A percentile compares a stretch with the other conserved stretches of the same genome.
phyloP scores from a whole-genome alignment of 2,113 vertebrate species.

The Gambusia affinis region DNA sequence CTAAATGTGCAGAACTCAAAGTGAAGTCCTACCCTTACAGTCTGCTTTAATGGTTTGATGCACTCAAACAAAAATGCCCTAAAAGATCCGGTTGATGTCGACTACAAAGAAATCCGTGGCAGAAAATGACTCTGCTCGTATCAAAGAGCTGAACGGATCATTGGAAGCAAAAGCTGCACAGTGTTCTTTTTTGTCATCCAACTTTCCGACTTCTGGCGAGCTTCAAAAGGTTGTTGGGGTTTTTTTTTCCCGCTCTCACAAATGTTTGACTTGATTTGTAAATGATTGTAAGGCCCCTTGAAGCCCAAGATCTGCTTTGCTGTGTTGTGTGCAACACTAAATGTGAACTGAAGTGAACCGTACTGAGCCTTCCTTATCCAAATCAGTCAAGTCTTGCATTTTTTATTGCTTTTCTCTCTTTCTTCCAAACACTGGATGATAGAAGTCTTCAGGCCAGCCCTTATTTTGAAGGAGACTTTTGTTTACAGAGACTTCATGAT shows the following conservation, averaged over 20 bases:
- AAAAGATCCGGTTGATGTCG: conserved; percentile 18
- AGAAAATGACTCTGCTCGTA: conserved; percentile 9
- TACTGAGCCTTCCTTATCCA: no score
- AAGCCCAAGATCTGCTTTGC: not conserved
- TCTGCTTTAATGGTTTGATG: conserved; percentile 4
- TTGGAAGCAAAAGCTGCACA: conserved; percentile 26
- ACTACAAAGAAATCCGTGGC: conserved; percentile 34
- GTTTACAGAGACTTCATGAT: no score
- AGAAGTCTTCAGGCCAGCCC: no score
- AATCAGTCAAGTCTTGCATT: no score
- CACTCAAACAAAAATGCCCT: not conserved
- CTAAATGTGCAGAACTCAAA: conserved; percentile 10
- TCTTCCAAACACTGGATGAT: no score
- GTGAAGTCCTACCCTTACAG: conserved; percentile 14
- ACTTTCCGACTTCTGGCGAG: conserved; percentile 50
- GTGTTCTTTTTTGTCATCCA: conserved; percentile 11
- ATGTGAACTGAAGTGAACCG: not conserved
- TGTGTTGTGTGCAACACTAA: not conserved
- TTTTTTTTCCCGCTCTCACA: conserved; percentile 5
- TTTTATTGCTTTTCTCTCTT: no score
- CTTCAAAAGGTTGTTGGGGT: conserved; percentile 29
- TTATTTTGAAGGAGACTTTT: no score
- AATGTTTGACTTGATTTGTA: conserved; percentile 42
- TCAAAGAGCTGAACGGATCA: conserved; percentile 26
- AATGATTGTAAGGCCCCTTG: conserved; percentile 30